phyloP scores from a whole-genome alignment of 2,888 invertebrate species.

The Cryptocephalus primarius region DNA sequence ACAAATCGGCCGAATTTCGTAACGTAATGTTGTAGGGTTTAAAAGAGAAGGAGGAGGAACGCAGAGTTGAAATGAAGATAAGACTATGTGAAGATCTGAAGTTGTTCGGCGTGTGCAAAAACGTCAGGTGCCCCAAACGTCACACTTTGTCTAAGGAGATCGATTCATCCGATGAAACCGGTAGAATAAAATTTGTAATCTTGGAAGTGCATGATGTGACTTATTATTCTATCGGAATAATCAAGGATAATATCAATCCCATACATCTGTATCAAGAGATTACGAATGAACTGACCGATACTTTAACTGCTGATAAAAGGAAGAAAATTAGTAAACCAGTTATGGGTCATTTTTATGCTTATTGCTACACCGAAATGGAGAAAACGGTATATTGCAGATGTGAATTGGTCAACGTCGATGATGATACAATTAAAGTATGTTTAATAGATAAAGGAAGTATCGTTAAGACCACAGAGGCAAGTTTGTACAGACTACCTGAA shows the following conservation, averaged over 20 bases:
- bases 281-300: conserved; percentile 7
- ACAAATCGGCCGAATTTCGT: no score
- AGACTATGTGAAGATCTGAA: conserved; percentile 51
- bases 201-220: conserved; percentile 48
- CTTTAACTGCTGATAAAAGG: conserved; percentile 5
- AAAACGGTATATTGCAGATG: conserved; percentile 13
- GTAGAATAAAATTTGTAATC: conserved; percentile 47
- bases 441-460: conserved; percentile 50
- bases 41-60: conserved; percentile 34
- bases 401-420: conserved; percentile 13
- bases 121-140: conserved; percentile 44
- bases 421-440: conserved; percentile 37
- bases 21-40: conserved; percentile 5
- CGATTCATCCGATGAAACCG: conserved; percentile 43
- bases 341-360: conserved; percentile 10
- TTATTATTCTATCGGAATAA: conserved; percentile 36
- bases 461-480: conserved; percentile 34
- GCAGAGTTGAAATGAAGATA: conserved; percentile 36
- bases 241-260: conserved; percentile 11
- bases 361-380: conserved; percentile 11
- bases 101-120: conserved; percentile 53
- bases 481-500: conserved; percentile 42
- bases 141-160: conserved; percentile 50
- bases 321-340: conserved; percentile 3
- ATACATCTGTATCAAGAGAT: conserved; percentile 11